Conservation (phyloP, 2,113 vertebrate species). For the Aphyosemion australe region DNA sequence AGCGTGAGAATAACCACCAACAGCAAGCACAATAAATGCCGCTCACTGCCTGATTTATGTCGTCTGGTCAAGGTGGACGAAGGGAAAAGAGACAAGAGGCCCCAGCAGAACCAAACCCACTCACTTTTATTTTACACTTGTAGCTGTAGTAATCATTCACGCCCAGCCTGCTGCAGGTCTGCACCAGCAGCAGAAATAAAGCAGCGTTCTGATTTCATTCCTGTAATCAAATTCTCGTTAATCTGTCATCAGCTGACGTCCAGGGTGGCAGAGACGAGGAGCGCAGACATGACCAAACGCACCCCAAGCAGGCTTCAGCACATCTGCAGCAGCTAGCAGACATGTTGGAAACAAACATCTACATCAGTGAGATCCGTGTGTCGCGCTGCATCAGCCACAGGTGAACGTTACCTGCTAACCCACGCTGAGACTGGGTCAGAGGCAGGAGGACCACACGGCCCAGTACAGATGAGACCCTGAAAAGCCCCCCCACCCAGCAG, state of each 20-base stretch:
- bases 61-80: conserved; percentile 44
- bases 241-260: conserved; percentile 46
- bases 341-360: background rate
- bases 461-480: conserved; percentile 38
- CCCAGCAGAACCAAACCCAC: conserved; percentile 39
- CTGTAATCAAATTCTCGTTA: conserved; percentile 40
- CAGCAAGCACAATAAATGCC: conserved; percentile 62
- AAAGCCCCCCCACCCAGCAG: conserved; percentile 29
- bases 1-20: conserved; percentile 62
- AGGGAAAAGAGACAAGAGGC: conserved; percentile 60
- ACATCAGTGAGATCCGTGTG: no score
- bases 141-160: conserved; percentile 16
- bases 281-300: no score
- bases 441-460: conserved; percentile 48
- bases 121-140: conserved; percentile 25
- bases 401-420: no score
- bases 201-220: no score
- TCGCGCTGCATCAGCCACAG: no score
- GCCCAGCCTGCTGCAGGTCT: conserved; percentile 3
- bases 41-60: conserved; percentile 64
- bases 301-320: no score
- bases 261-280: no score
- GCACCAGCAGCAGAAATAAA: no score
- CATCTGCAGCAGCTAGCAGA: conserved; percentile 1
- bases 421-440: background rate